A percentile compares a stretch with the other conserved stretches of the same genome.
These are phyloP conservation scores for Smutsia gigantea DNA, from an alignment of 2,797 vertebrate genomes.

Conservation along the genomic window DNA sequence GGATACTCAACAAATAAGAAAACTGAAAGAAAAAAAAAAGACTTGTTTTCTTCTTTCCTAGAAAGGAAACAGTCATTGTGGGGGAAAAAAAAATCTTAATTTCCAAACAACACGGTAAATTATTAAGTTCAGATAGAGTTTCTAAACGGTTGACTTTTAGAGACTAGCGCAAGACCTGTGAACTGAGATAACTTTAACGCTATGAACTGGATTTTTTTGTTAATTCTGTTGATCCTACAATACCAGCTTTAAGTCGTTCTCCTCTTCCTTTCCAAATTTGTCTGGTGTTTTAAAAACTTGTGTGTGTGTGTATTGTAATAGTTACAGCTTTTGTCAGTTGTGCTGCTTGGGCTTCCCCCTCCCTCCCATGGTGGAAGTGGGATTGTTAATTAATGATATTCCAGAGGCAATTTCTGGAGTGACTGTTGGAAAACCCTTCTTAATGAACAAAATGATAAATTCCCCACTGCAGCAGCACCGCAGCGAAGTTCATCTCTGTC, in stretches of 20 bases:
- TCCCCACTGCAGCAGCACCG: not conserved
- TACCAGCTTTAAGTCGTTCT: slow-evolving; percentile 52
- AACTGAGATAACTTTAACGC: slow-evolving; percentile 58
- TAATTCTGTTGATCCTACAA: slow-evolving; percentile 64
- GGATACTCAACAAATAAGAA: slow-evolving; percentile 88
- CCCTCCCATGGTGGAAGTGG: slow-evolving; percentile 33
- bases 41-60: slow-evolving; percentile 82
- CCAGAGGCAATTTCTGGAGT: slow-evolving; percentile 71
- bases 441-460: slow-evolving; percentile 78
- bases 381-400: slow-evolving; percentile 61
- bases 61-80: slow-evolving; percentile 79
- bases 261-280: slow-evolving; percentile 44
- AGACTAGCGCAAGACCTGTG: slow-evolving; percentile 9
- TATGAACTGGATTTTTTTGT: slow-evolving; percentile 1
- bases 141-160: slow-evolving; percentile 72
- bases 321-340: slow-evolving; percentile 52
- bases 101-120: slow-evolving; percentile 64
- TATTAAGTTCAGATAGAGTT: slow-evolving; percentile 71
- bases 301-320: slow-evolving; percentile 56
- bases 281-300: slow-evolving; percentile 54
- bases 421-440: slow-evolving; percentile 63
- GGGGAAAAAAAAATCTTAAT: not conserved
- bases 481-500: slow-evolving; percentile 58
- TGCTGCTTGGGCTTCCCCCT: slow-evolving; percentile 9
- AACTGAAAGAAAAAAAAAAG: slow-evolving; percentile 38